These are phyloP conservation scores for Callorhinus ursinus DNA, from an alignment of 2,113 vertebrate genomes.

Conservation along the genomic window DNA sequence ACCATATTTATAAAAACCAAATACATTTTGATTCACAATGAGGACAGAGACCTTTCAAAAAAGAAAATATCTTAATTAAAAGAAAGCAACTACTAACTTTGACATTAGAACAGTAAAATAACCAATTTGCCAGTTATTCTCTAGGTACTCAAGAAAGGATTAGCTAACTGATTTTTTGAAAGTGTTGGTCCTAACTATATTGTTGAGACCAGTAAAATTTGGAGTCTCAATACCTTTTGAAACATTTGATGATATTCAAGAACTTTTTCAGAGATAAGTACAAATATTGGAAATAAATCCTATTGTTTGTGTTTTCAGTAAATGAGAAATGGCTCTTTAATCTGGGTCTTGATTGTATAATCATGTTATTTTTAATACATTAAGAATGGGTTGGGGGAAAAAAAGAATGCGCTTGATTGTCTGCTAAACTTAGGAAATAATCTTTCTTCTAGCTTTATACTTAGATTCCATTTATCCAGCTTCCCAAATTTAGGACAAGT, in stretches of 20 bases:
- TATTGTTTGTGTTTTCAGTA: background rate
- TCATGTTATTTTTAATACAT: constrained; percentile 41
- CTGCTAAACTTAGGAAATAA: background rate
- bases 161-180: constrained; percentile 50
- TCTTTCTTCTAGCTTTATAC: background rate
- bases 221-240: background rate
- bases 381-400: background rate
- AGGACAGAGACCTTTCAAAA: background rate
- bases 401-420: background rate
- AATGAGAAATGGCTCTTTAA: constrained; percentile 40
- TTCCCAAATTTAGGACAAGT: constrained; percentile 27
- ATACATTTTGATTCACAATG: constrained; percentile 25
- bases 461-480: background rate
- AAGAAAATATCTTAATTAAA: constrained; percentile 27
- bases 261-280: background rate
- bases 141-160: constrained; percentile 14
- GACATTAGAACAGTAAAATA: constrained; percentile 27
- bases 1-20: constrained; percentile 48
- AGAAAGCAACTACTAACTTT: constrained; percentile 46
- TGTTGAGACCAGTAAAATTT: background rate
- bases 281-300: constrained; percentile 13
- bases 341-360: background rate
- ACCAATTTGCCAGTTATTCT: constrained; percentile 30
- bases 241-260: background rate
- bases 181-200: background rate